Conservation (phyloP, 2,888 invertebrate genomes). For the Scelioninae gen. 1 region DNA sequence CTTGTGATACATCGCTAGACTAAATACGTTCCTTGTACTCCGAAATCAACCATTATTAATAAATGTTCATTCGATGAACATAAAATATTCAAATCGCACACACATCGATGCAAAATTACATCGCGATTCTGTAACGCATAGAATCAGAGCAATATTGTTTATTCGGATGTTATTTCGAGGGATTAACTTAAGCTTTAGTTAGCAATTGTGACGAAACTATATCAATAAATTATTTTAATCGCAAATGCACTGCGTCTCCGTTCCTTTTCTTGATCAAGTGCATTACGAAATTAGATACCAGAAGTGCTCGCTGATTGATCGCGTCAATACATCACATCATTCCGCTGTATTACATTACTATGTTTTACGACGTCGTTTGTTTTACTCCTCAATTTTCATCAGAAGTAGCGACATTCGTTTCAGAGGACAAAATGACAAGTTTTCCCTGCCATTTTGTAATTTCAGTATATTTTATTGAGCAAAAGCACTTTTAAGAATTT, state of each 20-base stretch:
- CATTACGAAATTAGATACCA: slow-evolving; percentile 37
- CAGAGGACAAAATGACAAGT: slow-evolving; percentile 1
- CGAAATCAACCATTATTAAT: slow-evolving; percentile 43
- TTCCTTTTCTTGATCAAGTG: slow-evolving; percentile 16
- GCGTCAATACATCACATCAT: slow-evolving; percentile 42
- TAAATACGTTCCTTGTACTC: slow-evolving; percentile 42
- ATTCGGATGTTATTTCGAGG: background rate
- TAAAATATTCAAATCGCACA: slow-evolving; percentile 8
- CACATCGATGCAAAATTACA: background rate
- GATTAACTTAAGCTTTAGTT: background rate
- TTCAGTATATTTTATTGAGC: background rate
- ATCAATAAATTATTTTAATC: slow-evolving; percentile 17
- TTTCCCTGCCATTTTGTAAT: no score
- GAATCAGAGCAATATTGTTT: background rate
- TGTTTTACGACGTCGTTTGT: slow-evolving; percentile 28
- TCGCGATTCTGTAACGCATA: background rate
- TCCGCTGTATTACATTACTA: slow-evolving; percentile 29
- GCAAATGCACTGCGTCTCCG: background rate
- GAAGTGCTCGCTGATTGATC: slow-evolving; percentile 44
- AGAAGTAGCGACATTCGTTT: slow-evolving; percentile 17
- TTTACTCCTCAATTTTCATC: slow-evolving; percentile 13
- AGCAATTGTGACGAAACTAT: background rate
- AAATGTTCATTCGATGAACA: slow-evolving; percentile 13
- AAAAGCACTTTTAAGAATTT: background rate
- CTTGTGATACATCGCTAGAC: slow-evolving; percentile 46